Base-by-base conservation (phyloP, 1,140 invertebrate species). In the Patella vulgata region DNA sequence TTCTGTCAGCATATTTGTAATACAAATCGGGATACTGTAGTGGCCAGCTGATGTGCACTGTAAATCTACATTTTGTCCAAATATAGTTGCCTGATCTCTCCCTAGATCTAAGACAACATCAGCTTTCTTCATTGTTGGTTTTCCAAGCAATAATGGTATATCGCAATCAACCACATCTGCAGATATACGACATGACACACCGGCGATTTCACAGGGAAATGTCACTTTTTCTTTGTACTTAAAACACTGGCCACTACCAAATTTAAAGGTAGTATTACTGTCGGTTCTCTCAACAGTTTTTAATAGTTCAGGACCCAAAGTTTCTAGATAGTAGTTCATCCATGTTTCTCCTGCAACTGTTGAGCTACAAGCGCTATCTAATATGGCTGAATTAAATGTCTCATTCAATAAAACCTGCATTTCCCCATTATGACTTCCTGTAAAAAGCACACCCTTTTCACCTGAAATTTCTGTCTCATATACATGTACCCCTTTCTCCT, bases 101-200 rank as follows among this genome's bases (percentile, higher is more conserved):
- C 46, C n/a, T n/a, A n/a, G n/a, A n/a, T n/a, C n/a, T n/a, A n/a
- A n/a, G n/a, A n/a, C n/a, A n/a, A n/a, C n/a, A n/a, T 47, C 23
- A 17, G 46, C 46, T n/a, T 14, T 23, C 23, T 47, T 47, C 46
- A 47, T 47, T 47, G 46, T 21, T 11, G 46, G 46, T 23, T 14
- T 47, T 47, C 46, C 46, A 14, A 14, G 21, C 14, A 47, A 21
- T 47, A 47, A 47, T 1, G 46, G 46, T 47, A 47, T 47, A 21
- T 47, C 46, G 23, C 46, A n/a, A 11, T 47, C 46, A 47, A 47
- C 46, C 21, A 47, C 46, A 47, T 47, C 46, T 23, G 46, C 23
- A 11, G 46, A n/a, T 17, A 47, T 23, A 23, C 14, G 14, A 47
- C 21, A 17, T 47, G 11, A 17, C 21, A 17, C 11, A 11, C 14